phyloP scores from a whole-genome alignment of 2,888 invertebrate genomes.

The Stegana nigrithorax region DNA sequence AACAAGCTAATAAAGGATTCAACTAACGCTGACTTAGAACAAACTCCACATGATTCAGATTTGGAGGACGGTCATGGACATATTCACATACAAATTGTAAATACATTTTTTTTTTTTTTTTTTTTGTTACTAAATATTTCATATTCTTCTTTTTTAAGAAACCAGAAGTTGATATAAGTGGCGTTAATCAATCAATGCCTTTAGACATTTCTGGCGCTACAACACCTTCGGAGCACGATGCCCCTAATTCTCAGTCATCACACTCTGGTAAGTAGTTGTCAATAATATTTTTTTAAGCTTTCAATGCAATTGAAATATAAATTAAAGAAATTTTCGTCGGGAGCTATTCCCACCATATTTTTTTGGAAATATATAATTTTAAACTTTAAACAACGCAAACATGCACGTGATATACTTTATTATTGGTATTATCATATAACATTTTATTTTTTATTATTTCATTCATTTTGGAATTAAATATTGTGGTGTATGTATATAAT shows the following conservation, averaged over 20 bases:
- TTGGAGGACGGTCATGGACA: conserved; percentile 69
- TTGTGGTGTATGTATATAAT: too few species aligned
- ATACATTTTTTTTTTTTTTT: conserved; percentile 56
- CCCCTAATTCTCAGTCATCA: conserved; percentile 67
- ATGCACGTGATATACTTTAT: too few species aligned
- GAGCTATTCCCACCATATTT: too few species aligned
- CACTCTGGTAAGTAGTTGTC: conserved; percentile 64
- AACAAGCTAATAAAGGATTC: conserved; percentile 68
- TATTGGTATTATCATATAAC: too few species aligned
- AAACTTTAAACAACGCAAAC: too few species aligned
- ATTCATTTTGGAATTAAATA: too few species aligned
- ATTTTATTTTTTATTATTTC: too few species aligned
- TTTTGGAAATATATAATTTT: too few species aligned
- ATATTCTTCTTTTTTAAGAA: conserved; percentile 48
- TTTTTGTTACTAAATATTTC: conserved; percentile 19
- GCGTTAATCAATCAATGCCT: conserved; percentile 68
- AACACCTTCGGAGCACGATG: conserved; percentile 68
- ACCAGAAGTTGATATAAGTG: conserved; percentile 67
- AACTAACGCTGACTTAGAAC: conserved; percentile 69
- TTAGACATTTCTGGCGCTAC: conserved; percentile 69
- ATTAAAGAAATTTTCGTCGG: too few species aligned
- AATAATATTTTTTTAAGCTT: too few species aligned
- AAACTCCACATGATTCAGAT: conserved; percentile 71
- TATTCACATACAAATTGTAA: conserved; percentile 70
- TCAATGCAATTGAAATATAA: too few species aligned